Evolutionary conservation across 2,888 invertebrate genomes (phyloP), one percentile per base, ranked within the genome.

Genomic region (Tanypteryx hageni): DNA sequence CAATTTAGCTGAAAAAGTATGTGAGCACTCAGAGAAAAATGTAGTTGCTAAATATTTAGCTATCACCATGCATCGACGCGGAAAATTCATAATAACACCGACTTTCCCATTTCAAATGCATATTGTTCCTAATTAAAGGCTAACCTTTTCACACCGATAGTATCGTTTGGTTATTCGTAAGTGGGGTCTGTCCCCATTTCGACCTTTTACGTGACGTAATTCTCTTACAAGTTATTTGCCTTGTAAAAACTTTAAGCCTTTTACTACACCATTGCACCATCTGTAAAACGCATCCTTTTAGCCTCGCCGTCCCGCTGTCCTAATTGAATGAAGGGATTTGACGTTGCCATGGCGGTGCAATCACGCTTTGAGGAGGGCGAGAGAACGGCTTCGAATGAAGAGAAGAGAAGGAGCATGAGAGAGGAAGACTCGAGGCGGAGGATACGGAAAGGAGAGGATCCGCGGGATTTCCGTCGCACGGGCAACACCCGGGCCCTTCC

Each of bases 261-360:
- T 76, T 76, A 22, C 13, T 13, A 27, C 68, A n/a, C 0, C 64
- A 14, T n/a, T 64, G 44, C 44, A 44, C 76, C 76, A 3, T 76
- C 76, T 22, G n/a, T 76, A 18, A 8, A 27, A n/a, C 2, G 13
- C 22, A 27, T 76, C 76, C 76, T 27, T n/a, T 76, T 76, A 76
- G 22, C 27, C 76, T 22, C 68, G 10, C 4, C 68, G 18, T 11
- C 13, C 13, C 27, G 76, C 27, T 5, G 44, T 5, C 1, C 44
- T 76, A 76, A 76, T 76, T 76, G 76, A 76, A 76, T 76, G 22
- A 76, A 76, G 22, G 76, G 76, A 76, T 76, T 76, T 27, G 76
- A 27, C 27, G 76, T 76, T 22, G 22, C 27, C 27, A 10, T 44
- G 22, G n/a, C 68, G n/a, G 4, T n/a, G 68, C 76, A 76, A 22